Conservation (phyloP, 2,888 invertebrate species). For the Trypoxylon attenuatum region DNA sequence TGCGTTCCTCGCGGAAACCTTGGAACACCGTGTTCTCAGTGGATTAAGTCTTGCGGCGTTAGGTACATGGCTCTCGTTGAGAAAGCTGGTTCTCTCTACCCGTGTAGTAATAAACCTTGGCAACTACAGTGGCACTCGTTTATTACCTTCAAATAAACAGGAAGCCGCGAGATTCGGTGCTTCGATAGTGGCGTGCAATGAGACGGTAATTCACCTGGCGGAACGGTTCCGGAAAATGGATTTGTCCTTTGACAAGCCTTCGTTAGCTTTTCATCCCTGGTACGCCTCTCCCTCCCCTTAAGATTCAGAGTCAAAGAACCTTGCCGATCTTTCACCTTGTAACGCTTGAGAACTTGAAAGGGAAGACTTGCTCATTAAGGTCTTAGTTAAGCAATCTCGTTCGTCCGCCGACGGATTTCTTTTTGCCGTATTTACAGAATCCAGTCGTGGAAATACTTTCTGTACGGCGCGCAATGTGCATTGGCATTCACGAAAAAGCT, state of each 20-base stretch:
- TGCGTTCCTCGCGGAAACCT: too few species aligned
- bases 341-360: conserved; percentile 34
- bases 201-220: conserved; percentile 27
- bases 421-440: conserved; percentile 18
- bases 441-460: conserved; percentile 8
- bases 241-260: conserved; percentile 48
- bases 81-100: too few species aligned
- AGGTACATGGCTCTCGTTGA: too few species aligned
- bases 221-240: conserved; percentile 25
- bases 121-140: too few species aligned
- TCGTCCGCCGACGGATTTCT: conserved; percentile 24
- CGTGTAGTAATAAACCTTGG: too few species aligned
- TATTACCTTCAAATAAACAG: background rate
- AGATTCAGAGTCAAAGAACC: conserved; percentile 41
- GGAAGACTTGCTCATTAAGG: conserved; percentile 54
- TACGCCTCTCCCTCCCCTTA: too few species aligned
- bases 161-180: background rate
- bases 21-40: too few species aligned
- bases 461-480: too few species aligned
- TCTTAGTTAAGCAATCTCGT: conserved; percentile 55
- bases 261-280: conserved; percentile 54
- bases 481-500: too few species aligned
- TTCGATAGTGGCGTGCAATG: conserved; percentile 1
- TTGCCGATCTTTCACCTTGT: conserved; percentile 29
- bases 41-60: too few species aligned